Base-by-base conservation (phyloP, 2,113 vertebrate genomes). In the Barbus barbus region DNA sequence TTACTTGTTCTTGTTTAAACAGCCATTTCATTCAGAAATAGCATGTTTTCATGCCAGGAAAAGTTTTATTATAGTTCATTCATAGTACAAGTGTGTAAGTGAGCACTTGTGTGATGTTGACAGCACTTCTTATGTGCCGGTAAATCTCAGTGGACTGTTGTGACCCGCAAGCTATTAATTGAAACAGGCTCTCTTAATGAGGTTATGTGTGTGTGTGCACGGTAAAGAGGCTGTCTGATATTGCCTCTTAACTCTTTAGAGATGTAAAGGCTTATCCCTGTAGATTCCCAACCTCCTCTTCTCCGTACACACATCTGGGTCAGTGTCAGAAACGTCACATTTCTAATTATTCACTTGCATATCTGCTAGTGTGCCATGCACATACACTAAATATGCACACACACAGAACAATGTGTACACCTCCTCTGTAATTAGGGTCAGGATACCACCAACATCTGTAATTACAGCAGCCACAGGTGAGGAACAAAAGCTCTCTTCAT, bases 381-480 rank as follows among this genome's bases (percentile, higher is more conserved):
- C 28, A 78, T n/a, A 9, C 18, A 63, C 22, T 71, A n/a, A 73
- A 46, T 24, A 16, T 12, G 20, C 67, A 61, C 81, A 73, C 83
- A 56, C 38, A 53, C 48, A 69, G 9, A 75, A 38, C 26, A 72
- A 61, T 56, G 72, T 53, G 44, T 33, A 78, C 85, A 86, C 76
- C 46, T 73, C 74, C 53, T 84, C 83, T 87, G 84, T 89, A 90
- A 88, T 90, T 88, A 87, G 88, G 91, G 89, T 87, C 82, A 48
- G 87, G 85, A 88, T 87, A 83, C 87, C 83, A 46, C 84, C 82
- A 85, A 84, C 78, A 86, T 86, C 87, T 85, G 87, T 92, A 91
- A 93, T 92, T 89, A 91, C 90, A 89, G 91, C 86, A 78, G 65
- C 73, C 78, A n/a, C n/a, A 90, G 88, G 88, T 88, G 86, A 89